Evolutionary conservation across 1,140 invertebrate genomes (phyloP), one percentile per base, ranked within the genome.

Genomic region (Dendroctonus ponderosae): DNA sequence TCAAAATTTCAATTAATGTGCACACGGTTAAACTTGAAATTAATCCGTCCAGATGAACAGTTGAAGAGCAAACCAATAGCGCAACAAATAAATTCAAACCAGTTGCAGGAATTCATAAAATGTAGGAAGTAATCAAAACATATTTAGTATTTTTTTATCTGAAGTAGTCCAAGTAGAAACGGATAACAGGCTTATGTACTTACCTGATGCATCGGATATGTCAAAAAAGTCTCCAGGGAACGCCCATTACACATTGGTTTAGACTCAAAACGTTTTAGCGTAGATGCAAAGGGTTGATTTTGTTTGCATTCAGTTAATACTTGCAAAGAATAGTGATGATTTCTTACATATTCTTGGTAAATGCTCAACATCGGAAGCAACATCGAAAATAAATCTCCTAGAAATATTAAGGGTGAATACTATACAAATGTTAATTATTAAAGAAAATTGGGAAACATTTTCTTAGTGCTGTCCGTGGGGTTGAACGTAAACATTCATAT

Each of bases 191-290:
- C 26, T 26, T 3, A 26, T 2, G 26, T 26, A 52, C 51, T 77
- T 82, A 95, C 93, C 87, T 96, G 94, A 83, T 95, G 91, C 94
- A 97, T 97, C 7, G 94, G 94, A 81, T 95, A 96, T 0, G 93
- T 96, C 53, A 97, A 82, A 80, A 96, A 96, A 5, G 88, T 94
- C 79, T 96, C 94, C 60, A 97, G 80, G 4, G 91, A 90, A 63
- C 93, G 80, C 26, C 91, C 91, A 73, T 94, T 91, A 74, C 93
- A 93, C 1, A 88, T 85, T 0, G 91, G 85, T 77, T 96, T 96
- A 75, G 73, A 74, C 79, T 96, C 94, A 46, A 96, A 82, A 6
- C 93, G 80, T 63, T 88, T 86, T 38, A 97, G 82, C n/a, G 96
- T 81, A 6, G 86, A 85, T 5, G 89, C 87, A 79, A 97, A 97